Evolutionary conservation across 2,888 invertebrate species (phyloP).

Genomic region (Gasteruption jaculator): DNA sequence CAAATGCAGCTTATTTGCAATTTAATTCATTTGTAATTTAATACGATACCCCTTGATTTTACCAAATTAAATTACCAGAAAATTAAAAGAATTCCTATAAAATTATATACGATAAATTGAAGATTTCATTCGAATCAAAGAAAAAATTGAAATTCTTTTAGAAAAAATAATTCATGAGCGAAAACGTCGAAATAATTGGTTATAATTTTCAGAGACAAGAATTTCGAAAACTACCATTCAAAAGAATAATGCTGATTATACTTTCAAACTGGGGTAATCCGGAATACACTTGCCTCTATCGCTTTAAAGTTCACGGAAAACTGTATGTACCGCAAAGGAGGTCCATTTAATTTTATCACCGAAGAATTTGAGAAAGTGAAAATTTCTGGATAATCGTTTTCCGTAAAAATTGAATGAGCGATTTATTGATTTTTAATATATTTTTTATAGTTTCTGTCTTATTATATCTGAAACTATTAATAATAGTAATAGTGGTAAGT

Average conservation of each 20-base stretch:
- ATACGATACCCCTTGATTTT: too few relatives aligned
- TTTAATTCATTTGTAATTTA: too few relatives aligned
- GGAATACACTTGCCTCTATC: constrained; percentile 38
- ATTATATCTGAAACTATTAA: too few relatives aligned
- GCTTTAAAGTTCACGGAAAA: constrained; percentile 39
- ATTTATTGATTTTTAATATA: too few relatives aligned
- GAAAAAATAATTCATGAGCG: background rate
- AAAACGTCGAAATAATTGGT: background rate
- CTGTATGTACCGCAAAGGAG: constrained; percentile 22
- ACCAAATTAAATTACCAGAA: constrained; percentile 7
- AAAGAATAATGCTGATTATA: constrained; percentile 33
- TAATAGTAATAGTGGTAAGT: too few relatives aligned
- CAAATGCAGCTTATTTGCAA: too few relatives aligned
- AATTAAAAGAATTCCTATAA: background rate
- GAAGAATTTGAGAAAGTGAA: too few relatives aligned
- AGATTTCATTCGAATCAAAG: background rate
- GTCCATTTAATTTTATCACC: too few relatives aligned
- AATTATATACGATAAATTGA: background rate
- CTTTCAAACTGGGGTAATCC: constrained; percentile 39
- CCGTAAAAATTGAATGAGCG: too few relatives aligned
- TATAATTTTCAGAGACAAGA: constrained; percentile 26
- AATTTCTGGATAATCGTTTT: too few relatives aligned
- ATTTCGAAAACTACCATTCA: constrained; percentile 25
- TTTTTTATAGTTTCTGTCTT: too few relatives aligned
- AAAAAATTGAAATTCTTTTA: too few relatives aligned